A percentile compares a stretch with the other conserved stretches of the same genome.
Evolutionary conservation across 2,888 invertebrate genomes (phyloP).

Genomic region (Lasioglossum malachurum): DNA sequence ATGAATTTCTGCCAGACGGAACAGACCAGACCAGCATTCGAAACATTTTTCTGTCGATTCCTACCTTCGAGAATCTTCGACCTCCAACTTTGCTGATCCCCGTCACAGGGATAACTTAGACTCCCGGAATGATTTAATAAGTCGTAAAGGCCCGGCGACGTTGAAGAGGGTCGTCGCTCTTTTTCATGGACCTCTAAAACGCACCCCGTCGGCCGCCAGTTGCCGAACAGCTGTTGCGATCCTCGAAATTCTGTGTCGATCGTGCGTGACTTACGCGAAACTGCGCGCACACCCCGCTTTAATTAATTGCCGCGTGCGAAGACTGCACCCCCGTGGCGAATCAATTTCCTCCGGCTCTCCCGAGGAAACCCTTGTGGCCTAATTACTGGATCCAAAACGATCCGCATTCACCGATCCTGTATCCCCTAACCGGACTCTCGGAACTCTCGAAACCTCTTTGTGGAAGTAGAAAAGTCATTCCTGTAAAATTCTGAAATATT

Average conservation of each 20-base stretch:
- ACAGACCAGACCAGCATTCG: neutral
- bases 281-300: slow-evolving; percentile 1
- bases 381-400: neutral
- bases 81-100: no score
- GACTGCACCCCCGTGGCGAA: neutral
- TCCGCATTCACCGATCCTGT: neutral
- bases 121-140: slow-evolving; percentile 80
- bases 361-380: slow-evolving; percentile 7
- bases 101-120: slow-evolving; percentile 9
- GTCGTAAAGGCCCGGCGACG: slow-evolving; percentile 76
- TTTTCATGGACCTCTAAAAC: slow-evolving; percentile 62
- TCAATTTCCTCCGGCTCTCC: neutral
- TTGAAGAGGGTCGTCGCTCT: slow-evolving; percentile 80
- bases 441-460: neutral
- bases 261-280: slow-evolving; percentile 44
- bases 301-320: slow-evolving; percentile 42
- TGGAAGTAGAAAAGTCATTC: neutral
- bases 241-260: slow-evolving; percentile 47
- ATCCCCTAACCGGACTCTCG: neutral
- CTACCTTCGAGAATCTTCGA: neutral
- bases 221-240: slow-evolving; percentile 71
- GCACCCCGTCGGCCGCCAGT: slow-evolving; percentile 36
- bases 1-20: neutral
- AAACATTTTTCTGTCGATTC: neutral
- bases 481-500: neutral